A percentile compares a stretch with the other conserved stretches of the same genome.
These are phyloP conservation scores for Calycopis cecrops DNA, from an alignment of 1,140 invertebrate genomes.

Conservation along the genomic window DNA sequence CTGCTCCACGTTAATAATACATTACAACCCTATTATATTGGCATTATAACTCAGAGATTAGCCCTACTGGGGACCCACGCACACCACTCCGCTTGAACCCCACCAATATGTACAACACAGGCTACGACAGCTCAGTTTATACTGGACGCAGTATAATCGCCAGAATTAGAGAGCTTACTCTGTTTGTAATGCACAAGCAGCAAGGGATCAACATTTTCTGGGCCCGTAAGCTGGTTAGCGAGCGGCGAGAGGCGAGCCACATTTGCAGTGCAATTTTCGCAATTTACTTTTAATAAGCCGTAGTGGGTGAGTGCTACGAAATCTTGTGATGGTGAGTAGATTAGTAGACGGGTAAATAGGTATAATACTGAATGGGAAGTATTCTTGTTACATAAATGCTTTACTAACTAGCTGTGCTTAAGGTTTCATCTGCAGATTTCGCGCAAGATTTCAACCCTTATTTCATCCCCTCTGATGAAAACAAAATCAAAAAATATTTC, in stretches of 20 bases:
- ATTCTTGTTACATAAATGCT: too few relatives aligned
- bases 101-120: constrained; percentile 13
- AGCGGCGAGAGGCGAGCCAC: constrained; percentile 50
- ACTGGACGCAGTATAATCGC: constrained; percentile 31
- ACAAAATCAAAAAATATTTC: too few relatives aligned
- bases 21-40: constrained; percentile 59
- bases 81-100: constrained; percentile 29
- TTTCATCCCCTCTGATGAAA: too few relatives aligned
- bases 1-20: constrained; percentile 48
- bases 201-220: constrained; percentile 32
- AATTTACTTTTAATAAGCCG: constrained; percentile 72
- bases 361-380: constrained; percentile 18
- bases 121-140: constrained; percentile 32
- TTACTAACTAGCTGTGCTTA: too few relatives aligned
- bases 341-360: constrained; percentile 31
- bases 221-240: constrained; percentile 49
- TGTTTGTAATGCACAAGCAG: constrained; percentile 20
- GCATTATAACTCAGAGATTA: constrained; percentile 67
- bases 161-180: constrained; percentile 25
- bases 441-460: too few relatives aligned
- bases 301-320: constrained; percentile 54
- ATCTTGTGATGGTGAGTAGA: constrained; percentile 27
- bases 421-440: too few relatives aligned
- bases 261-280: constrained; percentile 70
- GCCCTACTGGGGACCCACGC: constrained; percentile 44